phyloP scores from a whole-genome alignment of 2,888 invertebrate genomes.

The Lycia hirtaria region DNA sequence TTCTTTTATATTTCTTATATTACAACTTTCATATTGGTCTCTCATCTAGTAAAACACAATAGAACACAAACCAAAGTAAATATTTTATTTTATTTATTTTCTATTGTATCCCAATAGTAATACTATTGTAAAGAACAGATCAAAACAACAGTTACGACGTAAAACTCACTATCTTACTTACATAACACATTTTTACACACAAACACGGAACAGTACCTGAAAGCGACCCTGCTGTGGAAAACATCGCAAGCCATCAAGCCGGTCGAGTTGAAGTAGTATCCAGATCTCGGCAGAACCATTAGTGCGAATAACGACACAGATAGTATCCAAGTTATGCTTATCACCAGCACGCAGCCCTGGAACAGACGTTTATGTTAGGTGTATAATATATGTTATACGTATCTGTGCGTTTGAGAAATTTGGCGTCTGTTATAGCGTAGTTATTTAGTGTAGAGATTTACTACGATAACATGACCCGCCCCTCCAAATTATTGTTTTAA shows the following conservation, averaged over 20 bases:
- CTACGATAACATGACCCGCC: too few relatives aligned
- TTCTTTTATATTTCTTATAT: too few relatives aligned
- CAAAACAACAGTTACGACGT: too few relatives aligned
- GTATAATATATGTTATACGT: conserved; percentile 2
- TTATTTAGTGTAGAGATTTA: neutral
- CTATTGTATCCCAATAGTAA: too few relatives aligned
- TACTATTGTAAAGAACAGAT: too few relatives aligned
- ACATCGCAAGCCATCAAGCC: conserved; percentile 95
- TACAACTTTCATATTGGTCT: too few relatives aligned
- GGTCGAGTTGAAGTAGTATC: conserved; percentile 94
- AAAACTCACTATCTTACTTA: too few relatives aligned
- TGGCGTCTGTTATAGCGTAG: neutral
- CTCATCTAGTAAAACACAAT: too few relatives aligned
- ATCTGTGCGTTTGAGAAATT: neutral
- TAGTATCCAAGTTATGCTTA: conserved; percentile 94
- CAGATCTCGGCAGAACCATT: conserved; percentile 93
- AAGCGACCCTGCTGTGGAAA: conserved; percentile 91
- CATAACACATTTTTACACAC: neutral
- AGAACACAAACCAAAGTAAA: too few relatives aligned
- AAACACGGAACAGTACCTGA: conserved; percentile 71
- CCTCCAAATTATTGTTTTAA: too few relatives aligned
- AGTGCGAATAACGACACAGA: conserved; percentile 93
- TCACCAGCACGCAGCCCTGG: conserved; percentile 94
- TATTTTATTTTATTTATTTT: too few relatives aligned
- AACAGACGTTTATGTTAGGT: conserved; percentile 23